A percentile compares a stretch with the other conserved stretches of the same genome.
These are phyloP conservation scores for Florisuga fusca DNA, from an alignment of 2,797 vertebrate species.

Conservation along the genomic window DNA sequence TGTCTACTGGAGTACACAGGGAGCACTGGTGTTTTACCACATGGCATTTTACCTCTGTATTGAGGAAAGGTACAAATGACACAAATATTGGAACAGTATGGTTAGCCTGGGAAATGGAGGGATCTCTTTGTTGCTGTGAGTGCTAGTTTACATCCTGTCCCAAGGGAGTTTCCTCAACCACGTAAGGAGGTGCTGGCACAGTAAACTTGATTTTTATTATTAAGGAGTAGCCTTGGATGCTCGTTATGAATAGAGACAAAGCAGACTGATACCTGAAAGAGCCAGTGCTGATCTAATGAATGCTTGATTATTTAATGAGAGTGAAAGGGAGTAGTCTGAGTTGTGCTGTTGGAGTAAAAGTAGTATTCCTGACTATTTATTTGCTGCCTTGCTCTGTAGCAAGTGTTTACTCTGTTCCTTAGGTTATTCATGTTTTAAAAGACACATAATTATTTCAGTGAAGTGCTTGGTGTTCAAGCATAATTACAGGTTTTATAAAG, in stretches of 20 bases:
- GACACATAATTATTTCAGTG: background rate
- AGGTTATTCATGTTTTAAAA: background rate
- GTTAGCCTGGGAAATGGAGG: background rate
- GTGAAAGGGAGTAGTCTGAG: background rate
- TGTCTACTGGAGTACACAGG: background rate
- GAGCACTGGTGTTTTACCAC: background rate
- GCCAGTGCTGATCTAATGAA: background rate
- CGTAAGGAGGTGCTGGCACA: background rate
- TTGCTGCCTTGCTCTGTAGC: background rate
- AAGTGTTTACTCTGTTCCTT: background rate
- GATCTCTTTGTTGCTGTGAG: background rate
- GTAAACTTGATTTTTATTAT: background rate
- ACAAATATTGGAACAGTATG: background rate
- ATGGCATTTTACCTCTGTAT: background rate
- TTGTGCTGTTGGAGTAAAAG: background rate
- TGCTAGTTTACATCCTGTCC: background rate
- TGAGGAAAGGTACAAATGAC: background rate
- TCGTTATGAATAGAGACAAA: background rate
- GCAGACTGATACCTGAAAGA: background rate
- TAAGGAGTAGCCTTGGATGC: background rate
- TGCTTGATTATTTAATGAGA: background rate
- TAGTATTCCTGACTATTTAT: background rate
- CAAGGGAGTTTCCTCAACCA: background rate
- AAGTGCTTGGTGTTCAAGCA: background rate
- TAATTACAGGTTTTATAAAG: background rate